phyloP scores from a whole-genome alignment of 2,888 invertebrate genomes.

The Neocrepidodera transversa region DNA sequence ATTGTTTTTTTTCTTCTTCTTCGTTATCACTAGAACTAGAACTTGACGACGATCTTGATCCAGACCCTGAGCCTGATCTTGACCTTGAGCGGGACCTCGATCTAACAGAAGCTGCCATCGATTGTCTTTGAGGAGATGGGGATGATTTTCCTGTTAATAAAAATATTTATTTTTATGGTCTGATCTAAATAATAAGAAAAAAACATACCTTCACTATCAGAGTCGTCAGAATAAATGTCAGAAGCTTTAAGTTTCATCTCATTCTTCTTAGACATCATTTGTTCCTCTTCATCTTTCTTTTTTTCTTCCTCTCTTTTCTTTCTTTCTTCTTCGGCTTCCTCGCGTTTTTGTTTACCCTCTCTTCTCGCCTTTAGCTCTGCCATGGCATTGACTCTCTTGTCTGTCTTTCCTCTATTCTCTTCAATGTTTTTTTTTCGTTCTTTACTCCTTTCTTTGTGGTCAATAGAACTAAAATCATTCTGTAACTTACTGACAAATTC shows the following conservation, averaged over 20 bases:
- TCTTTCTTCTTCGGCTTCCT: constrained; percentile 70
- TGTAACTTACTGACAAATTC: constrained; percentile 60
- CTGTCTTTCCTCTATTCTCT: constrained; percentile 77
- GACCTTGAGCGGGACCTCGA: constrained; percentile 44
- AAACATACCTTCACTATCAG: constrained; percentile 64
- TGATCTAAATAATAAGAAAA: not conserved
- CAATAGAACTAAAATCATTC: constrained; percentile 62
- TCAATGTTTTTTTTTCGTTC: constrained; percentile 91
- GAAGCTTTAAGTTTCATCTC: constrained; percentile 88
- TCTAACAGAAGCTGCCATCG: constrained; percentile 25
- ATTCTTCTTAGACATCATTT: constrained; percentile 65
- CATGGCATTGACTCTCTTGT: constrained; percentile 86
- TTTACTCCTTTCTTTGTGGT: constrained; percentile 80
- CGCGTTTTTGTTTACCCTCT: constrained; percentile 78
- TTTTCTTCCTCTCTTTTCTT: constrained; percentile 65
- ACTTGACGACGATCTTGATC: constrained; percentile 54
- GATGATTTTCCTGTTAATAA: constrained; percentile 35
- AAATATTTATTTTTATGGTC: not conserved
- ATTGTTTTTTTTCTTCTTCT: constrained; percentile 59
- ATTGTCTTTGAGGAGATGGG: constrained; percentile 41
- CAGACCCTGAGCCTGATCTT: constrained; percentile 43
- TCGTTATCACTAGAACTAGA: constrained; percentile 62
- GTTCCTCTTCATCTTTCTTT: constrained; percentile 66
- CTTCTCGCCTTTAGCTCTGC: constrained; percentile 87
- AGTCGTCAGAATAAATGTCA: constrained; percentile 92